Conservation (phyloP, 2,113 vertebrate species). For the Serilophus lunatus region DNA sequence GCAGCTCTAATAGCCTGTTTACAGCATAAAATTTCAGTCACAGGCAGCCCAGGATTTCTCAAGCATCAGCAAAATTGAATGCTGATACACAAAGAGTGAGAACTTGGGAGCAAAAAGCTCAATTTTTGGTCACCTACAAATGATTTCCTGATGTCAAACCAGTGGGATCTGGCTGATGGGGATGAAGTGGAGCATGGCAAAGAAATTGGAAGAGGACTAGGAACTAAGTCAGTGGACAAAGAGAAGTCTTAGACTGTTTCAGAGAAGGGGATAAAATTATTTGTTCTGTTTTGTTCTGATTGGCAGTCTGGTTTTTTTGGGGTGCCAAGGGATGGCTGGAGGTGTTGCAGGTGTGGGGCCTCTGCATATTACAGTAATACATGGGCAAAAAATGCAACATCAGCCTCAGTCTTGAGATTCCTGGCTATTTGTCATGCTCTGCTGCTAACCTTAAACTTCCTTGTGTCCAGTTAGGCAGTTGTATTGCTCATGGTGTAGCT, state of each 20-base stretch:
- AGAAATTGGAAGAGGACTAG: neutral
- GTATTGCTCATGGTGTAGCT: neutral
- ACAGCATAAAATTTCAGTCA: neutral
- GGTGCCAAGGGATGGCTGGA: neutral
- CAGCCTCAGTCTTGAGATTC: neutral
- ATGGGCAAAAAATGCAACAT: neutral
- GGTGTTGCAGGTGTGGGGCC: neutral
- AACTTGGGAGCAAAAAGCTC: neutral
- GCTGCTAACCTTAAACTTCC: neutral
- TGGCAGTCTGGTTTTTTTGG: no score
- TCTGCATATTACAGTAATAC: neutral
- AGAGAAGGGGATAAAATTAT: neutral
- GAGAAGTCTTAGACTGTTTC: neutral
- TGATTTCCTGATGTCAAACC: neutral
- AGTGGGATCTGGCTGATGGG: neutral
- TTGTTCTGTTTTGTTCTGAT: neutral
- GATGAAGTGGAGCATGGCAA: fast-evolving
- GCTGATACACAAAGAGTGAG: neutral
- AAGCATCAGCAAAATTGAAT: neutral
- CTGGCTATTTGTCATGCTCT: neutral
- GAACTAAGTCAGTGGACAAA: neutral
- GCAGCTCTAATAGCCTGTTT: neutral
- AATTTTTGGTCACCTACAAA: neutral
- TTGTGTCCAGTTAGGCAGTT: neutral
- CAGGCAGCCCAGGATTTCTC: neutral